Evolutionary conservation across 2,888 invertebrate genomes (phyloP).

Genomic region (Conomelus anceps): DNA sequence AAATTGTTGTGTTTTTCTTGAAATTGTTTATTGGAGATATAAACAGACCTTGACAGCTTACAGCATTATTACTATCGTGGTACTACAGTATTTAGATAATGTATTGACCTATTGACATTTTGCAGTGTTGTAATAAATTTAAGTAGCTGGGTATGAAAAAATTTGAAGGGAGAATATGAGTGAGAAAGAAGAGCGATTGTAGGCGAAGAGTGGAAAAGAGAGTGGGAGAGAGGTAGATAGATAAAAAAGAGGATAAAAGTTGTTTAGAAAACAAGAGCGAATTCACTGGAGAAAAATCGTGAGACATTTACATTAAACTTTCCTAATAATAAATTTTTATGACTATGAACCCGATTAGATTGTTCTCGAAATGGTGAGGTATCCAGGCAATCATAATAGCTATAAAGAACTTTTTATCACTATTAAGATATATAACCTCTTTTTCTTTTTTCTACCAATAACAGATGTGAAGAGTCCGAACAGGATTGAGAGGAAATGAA

Average conservation of each 20-base stretch:
- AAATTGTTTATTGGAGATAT: background rate
- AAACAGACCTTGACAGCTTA: background rate
- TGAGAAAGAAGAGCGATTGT: background rate
- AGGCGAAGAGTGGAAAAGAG: background rate
- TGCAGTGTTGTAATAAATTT: background rate
- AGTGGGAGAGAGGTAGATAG: background rate
- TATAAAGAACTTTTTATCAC: background rate
- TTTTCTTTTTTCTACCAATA: background rate
- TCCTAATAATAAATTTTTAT: background rate
- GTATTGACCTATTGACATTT: background rate
- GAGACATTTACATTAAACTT: background rate
- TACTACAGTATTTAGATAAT: background rate
- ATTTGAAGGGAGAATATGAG: background rate
- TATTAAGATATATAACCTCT: background rate
- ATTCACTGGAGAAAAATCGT: background rate
- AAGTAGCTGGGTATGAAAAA: background rate
- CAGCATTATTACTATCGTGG: background rate
- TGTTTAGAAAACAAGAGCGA: background rate
- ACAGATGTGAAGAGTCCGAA: background rate
- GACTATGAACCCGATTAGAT: background rate
- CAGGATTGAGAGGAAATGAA: background rate
- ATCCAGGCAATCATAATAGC: background rate
- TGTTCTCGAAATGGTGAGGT: background rate
- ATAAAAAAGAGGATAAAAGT: background rate
- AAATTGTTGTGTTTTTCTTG: background rate